A percentile compares a stretch with the other conserved stretches of the same genome.
These are phyloP conservation scores for Phytoseiulus persimilis DNA, from an alignment of 2,888 invertebrate species.

Conservation along the genomic window DNA sequence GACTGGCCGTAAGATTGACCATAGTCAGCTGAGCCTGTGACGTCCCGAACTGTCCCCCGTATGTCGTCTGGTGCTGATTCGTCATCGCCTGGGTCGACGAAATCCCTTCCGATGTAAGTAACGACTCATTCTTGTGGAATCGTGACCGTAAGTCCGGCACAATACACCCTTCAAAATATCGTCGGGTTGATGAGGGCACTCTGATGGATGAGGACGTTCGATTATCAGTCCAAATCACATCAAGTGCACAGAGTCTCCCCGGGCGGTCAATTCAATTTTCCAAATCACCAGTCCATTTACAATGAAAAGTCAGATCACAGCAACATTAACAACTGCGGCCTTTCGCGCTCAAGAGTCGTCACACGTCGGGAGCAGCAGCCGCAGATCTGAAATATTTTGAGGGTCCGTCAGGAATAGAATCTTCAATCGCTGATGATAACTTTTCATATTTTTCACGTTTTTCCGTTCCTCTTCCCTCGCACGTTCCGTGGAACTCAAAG, in stretches of 20 bases:
- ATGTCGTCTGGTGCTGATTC: not conserved
- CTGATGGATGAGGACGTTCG: conserved; percentile 5
- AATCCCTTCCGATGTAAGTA: not conserved
- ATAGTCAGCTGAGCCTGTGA: not conserved
- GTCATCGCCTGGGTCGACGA: not conserved
- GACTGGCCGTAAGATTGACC: not conserved
- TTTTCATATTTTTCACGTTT: not conserved
- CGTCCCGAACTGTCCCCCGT: not conserved
- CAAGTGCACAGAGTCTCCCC: not conserved
- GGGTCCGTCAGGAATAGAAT: not conserved
- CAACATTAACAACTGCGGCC: not conserved
- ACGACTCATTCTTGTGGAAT: not conserved
- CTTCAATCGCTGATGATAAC: not conserved
- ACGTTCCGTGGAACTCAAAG: not conserved
- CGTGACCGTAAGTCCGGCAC: not conserved
- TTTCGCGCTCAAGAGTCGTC: not conserved
- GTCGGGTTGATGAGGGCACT: not conserved
- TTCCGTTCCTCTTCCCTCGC: not conserved
- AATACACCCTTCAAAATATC: not conserved
- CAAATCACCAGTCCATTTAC: not conserved
- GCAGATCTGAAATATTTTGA: not conserved
- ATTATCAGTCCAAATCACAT: not conserved
- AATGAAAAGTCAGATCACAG: not conserved
- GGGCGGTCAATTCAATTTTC: not conserved
- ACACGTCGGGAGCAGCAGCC: not conserved